These are phyloP conservation scores for Pterocles gutturalis DNA, from an alignment of 2,113 vertebrate genomes.

Conservation along the genomic window DNA sequence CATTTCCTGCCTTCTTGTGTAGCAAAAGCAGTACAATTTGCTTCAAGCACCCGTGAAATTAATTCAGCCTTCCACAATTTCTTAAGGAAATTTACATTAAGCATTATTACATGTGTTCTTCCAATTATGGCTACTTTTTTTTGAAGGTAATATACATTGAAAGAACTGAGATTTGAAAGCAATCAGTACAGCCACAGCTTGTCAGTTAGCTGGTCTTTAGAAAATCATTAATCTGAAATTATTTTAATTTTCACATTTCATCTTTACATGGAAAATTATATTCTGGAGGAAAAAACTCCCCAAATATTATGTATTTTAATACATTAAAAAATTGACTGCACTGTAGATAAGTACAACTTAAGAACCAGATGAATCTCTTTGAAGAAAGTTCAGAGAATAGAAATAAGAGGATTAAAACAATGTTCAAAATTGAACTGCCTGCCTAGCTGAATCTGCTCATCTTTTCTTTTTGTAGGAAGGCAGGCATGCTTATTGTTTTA, in stretches of 20 bases:
- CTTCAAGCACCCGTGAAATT: neutral
- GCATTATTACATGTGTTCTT: neutral
- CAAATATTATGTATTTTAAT: neutral
- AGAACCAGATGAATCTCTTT: neutral
- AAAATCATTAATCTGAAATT: neutral
- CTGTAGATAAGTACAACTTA: neutral
- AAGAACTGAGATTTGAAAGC: neutral
- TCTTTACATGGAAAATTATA: neutral
- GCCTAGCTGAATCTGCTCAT: neutral
- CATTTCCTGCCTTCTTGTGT: neutral
- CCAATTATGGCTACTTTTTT: neutral
- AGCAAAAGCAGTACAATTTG: neutral
- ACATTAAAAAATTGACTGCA: neutral
- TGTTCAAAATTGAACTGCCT: neutral
- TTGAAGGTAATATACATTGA: neutral
- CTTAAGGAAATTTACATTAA: neutral
- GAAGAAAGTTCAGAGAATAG: neutral
- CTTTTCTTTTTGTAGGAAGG: neutral
- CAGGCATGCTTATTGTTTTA: neutral
- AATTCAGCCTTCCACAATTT: neutral
- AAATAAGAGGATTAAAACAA: neutral
- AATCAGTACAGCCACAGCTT: neutral
- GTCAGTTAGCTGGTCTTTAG: neutral
- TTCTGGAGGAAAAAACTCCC: fast-evolving
- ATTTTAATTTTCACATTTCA: neutral